Percentiles rank a stretch among this genome's conserved stretches.
These are phyloP conservation scores for Hippoglossus stenolepis DNA, from an alignment of 2,113 vertebrate genomes.

Conservation along the genomic window DNA sequence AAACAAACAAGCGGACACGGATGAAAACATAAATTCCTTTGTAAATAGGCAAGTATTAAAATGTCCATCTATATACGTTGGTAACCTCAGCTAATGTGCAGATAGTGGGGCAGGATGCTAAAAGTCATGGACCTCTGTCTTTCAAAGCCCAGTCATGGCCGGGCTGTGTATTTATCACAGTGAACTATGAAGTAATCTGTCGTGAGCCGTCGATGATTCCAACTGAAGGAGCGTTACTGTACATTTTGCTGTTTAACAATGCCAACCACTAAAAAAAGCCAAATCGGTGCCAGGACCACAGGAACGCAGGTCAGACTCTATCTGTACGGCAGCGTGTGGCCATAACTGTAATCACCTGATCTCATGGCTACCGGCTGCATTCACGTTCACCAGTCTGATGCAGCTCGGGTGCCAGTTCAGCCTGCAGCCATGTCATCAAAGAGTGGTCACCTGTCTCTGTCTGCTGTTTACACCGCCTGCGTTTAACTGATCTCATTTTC, in stretches of 20 bases:
- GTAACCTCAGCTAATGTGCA: too few species aligned
- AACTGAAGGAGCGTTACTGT: conserved; percentile 31
- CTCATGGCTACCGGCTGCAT: conserved; percentile 11
- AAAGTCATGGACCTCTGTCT: conserved; percentile 2
- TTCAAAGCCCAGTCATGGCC: conserved; percentile 12
- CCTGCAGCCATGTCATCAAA: conserved; percentile 59
- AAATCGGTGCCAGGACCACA: conserved; percentile 24
- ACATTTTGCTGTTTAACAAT: conserved; percentile 45
- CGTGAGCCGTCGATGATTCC: conserved; percentile 42
- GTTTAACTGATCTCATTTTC: conserved; percentile 65
- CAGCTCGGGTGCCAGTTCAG: conserved; percentile 40
- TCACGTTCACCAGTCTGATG: conserved; percentile 21
- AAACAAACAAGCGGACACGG: too few species aligned
- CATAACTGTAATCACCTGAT: conserved; percentile 46
- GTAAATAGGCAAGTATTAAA: too few species aligned
- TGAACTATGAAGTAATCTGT: conserved; percentile 33
- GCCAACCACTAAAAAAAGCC: conserved; percentile 19
- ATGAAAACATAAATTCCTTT: too few species aligned
- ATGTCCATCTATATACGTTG: too few species aligned
- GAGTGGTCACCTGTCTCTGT: conserved; percentile 55
- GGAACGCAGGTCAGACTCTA: conserved; percentile 24
- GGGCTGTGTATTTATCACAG: conserved; percentile 23
- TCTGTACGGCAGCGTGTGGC: conserved; percentile 30
- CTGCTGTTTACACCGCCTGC: conserved; percentile 38
- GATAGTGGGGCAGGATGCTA: too few species aligned